Evolutionary conservation across 2,113 vertebrate species (phyloP).

Genomic region (Lathamus discolor): DNA sequence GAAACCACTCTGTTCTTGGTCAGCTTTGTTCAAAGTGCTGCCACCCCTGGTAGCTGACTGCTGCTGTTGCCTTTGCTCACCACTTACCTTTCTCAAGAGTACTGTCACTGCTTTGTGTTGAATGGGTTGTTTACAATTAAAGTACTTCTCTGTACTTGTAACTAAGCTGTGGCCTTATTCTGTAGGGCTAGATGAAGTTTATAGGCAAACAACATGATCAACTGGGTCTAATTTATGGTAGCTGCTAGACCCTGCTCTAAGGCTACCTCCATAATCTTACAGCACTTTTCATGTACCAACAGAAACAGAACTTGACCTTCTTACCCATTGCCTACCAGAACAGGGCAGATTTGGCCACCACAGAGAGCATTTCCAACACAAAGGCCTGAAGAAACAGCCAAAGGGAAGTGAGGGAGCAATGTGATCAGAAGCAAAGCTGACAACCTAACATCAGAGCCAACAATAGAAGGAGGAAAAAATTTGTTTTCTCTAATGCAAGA

Average conservation of each 20-base stretch:
- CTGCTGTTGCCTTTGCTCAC: background rate
- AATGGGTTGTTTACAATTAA: background rate
- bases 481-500: conserved; percentile 26
- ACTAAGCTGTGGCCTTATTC: background rate
- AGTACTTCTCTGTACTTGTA: background rate
- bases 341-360: background rate
- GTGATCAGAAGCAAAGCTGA: background rate
- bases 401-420: background rate
- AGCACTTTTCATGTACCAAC: background rate
- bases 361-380: background rate
- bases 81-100: background rate
- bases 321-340: background rate
- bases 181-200: background rate
- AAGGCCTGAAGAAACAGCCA: background rate
- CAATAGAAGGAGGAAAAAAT: background rate
- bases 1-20: background rate
- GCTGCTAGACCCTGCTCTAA: background rate
- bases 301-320: background rate
- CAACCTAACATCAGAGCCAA: conserved; percentile 37
- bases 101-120: background rate
- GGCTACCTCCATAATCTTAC: background rate
- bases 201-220: background rate
- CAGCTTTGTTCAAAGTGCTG: background rate
- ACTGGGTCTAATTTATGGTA: background rate
- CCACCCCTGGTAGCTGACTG: fast-evolving